These are phyloP conservation scores for Lamellibrachia satsuma DNA, from an alignment of 2,888 invertebrate genomes.

Conservation along the genomic window DNA sequence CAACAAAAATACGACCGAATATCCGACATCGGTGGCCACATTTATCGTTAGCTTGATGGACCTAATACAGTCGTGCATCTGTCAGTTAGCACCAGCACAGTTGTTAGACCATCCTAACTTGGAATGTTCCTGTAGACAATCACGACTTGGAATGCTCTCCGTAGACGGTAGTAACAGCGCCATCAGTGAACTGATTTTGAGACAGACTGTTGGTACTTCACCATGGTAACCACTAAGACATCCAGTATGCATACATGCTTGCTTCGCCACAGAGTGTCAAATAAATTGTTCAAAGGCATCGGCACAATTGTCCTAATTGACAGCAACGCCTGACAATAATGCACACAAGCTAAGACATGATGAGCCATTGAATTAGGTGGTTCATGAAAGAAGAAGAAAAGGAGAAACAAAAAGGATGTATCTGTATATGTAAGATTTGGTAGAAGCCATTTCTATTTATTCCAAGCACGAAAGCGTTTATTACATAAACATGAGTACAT, in stretches of 20 bases:
- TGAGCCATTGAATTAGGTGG: background rate
- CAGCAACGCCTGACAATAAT: background rate
- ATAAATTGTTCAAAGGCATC: background rate
- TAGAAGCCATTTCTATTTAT: background rate
- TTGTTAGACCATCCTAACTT: background rate
- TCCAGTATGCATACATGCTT: background rate
- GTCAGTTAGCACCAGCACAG: background rate
- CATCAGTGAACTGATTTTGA: constrained; percentile 8
- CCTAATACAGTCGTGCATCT: too few species aligned
- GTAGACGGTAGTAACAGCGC: background rate
- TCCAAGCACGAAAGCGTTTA: background rate
- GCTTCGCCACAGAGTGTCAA: background rate
- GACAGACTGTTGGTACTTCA: background rate
- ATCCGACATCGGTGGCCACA: too few species aligned
- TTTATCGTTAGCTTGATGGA: too few species aligned
- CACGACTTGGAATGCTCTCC: background rate
- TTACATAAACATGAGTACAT: background rate
- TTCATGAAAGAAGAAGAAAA: background rate
- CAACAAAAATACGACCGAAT: too few species aligned
- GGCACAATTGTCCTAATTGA: background rate
- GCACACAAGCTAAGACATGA: background rate
- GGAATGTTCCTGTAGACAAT: background rate
- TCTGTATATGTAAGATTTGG: background rate
- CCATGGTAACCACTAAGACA: background rate
- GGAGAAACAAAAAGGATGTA: background rate